Base-by-base conservation (phyloP, 1,140 invertebrate genomes). In the Eriosoma lanigerum region DNA sequence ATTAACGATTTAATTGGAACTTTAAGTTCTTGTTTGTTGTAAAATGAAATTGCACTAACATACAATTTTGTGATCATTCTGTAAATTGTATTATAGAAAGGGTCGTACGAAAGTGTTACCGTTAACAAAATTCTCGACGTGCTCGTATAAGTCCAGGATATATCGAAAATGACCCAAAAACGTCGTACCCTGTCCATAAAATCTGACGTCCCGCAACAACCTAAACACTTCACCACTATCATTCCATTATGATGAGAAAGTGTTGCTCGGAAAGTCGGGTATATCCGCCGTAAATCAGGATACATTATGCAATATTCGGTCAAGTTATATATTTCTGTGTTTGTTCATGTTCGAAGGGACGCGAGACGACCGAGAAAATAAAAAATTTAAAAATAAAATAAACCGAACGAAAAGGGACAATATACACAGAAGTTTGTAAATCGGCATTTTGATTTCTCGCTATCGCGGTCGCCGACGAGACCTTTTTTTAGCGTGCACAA, bases 381-480 rank as follows among this genome's bases (percentile, higher is more conserved):
- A 72, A 72, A 58, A 72, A 72, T n/a, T n/a, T 12, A 52, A 72
- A 29, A 12, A 72, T 4, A 12, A 72, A 3, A 60, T 29, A 24
- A 21, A 24, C 54, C 8, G 3, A 24, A 72, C 32, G 32, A 68
- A 52, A 72, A 52, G 29, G 68, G 48, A 50, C 66, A 15, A 19
- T 24, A 54, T n/a, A n/a, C 52, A 8, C 52, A 24, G 52, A 72
- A 52, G 24, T 72, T 72, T 72, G 17, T 52, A 52, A 72, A 72
- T 52, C 48, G 50, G 24, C 68, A 24, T 72, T 72, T 72, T 72
- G 68, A 72, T 72, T 72, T 72, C 15, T 13, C 21, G n/a, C 46
- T 13, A n/a, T 46, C 38, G 21, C 44, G 3, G 64, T 44, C 38
- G n/a, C 10, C 38, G 17, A 26, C 3, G 1, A 15, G 32, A 48